Base-by-base conservation (phyloP, 2,797 vertebrate species). In the Perodicticus potto region DNA sequence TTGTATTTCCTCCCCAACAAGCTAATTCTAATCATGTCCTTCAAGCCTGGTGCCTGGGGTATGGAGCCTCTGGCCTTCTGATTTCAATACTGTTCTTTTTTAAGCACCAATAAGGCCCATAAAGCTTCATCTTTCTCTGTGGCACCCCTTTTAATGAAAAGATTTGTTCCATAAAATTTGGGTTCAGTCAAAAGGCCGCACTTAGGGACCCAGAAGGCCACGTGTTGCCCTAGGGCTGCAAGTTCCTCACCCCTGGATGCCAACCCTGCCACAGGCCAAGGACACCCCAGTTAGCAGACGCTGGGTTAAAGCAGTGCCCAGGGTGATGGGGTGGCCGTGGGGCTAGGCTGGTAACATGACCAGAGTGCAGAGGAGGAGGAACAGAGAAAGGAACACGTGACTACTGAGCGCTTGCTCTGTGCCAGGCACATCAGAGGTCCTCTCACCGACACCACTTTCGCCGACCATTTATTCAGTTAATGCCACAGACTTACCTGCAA, bases 251-350 rank as follows among this genome's bases (percentile, higher is more conserved):
- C 32, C 65, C 32, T 0, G 65, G 55, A 32, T 9, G 32, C 32
- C 17, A 57, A n/a, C 19, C 37, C 37, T 61, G 7, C n/a, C 85
- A 1, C 0, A 13, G 57, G 49, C 49, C 77, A 29, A n/a, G 53
- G 25, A 27, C 4, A 1, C 16, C 4, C 3, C 0, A 1, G 20
- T 2, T 19, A 53, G 61, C 53, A 73, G 55, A 37, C 2, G 27
- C 57, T 12, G 32, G 6, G 0, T 65, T 25, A 57, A 43, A 90
- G 73, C 17, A 23, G 25, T 17, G 53, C 70, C 17, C 0, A 2
- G 37, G 34, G 61, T 3, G 10, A 27, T 1, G 8, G 5, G 70
- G 72, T 25, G 3, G 22, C 72, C 57, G 17, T 1, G 17, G 53
- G 3, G 5, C 20, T 80, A 74, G 70, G 45, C 32, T 72, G 69